Evolutionary conservation across 2,797 vertebrate species (phyloP).

Genomic region (Parauchenoglanis punctatus): DNA sequence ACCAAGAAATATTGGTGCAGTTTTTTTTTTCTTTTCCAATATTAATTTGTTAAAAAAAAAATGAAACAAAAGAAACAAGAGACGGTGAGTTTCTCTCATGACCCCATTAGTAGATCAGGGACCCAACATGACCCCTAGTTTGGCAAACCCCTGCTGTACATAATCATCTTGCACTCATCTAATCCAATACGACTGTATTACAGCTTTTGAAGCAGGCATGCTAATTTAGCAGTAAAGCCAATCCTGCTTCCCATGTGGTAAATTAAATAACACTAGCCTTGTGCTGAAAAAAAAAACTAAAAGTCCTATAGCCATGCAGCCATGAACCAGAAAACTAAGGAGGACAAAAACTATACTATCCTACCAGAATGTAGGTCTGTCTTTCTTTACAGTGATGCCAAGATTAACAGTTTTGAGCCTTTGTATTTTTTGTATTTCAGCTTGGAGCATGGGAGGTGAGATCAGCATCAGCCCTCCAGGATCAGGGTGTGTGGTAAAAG

Average conservation of each 20-base stretch:
- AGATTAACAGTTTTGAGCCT: background rate
- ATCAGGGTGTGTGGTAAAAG: conserved; percentile 16
- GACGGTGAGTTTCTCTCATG: too few species aligned
- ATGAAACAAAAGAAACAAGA: too few species aligned
- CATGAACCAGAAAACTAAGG: background rate
- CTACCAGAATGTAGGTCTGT: background rate
- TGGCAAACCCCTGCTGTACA: background rate
- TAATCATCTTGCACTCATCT: background rate
- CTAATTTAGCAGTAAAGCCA: background rate
- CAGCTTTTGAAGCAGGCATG: background rate
- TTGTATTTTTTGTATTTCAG: background rate
- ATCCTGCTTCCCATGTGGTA: background rate
- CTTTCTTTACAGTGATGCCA: background rate
- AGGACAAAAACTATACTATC: background rate
- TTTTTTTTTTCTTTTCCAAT: too few species aligned
- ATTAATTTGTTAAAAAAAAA: too few species aligned
- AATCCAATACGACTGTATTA: background rate
- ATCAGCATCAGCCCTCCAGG: background rate
- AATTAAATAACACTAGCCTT: background rate
- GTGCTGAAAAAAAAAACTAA: background rate
- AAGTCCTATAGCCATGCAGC: background rate
- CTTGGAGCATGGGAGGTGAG: background rate
- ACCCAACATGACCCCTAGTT: background rate
- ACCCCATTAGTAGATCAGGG: too few species aligned
- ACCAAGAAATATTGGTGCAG: too few species aligned